phyloP scores from a whole-genome alignment of 64 coral and sea anemone species.

The Porites australiensis region DNA sequence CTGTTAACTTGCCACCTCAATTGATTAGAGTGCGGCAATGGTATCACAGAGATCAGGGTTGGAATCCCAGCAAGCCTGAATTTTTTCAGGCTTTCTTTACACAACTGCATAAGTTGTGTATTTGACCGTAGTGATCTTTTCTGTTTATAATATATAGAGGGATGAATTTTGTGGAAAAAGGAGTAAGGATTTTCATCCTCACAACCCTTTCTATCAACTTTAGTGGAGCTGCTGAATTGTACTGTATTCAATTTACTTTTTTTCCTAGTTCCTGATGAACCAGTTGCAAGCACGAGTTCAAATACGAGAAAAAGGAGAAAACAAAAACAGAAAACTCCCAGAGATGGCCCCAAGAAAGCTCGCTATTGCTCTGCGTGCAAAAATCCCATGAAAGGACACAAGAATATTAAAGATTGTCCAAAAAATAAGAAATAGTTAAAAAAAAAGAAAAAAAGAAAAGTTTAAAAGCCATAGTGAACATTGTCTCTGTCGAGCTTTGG shows the following conservation, averaged over 20 bases:
- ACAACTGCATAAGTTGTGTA: too few species aligned
- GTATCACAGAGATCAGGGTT: too few species aligned
- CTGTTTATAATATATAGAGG: background rate
- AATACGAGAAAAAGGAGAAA: background rate
- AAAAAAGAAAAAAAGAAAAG: too few species aligned
- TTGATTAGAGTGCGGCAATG: background rate
- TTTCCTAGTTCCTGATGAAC: background rate
- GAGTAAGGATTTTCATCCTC: background rate
- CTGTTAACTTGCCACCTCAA: background rate
- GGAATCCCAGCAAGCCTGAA: too few species aligned
- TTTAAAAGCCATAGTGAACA: background rate
- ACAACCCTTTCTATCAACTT: background rate
- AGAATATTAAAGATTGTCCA: conserved; percentile 14
- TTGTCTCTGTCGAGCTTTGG: too few species aligned
- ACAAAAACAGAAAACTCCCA: background rate
- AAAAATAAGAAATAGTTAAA: conserved; percentile 14
- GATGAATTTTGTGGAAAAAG: background rate
- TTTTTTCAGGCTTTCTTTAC: too few species aligned
- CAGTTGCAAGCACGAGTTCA: background rate
- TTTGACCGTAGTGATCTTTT: too few species aligned
- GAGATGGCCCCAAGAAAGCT: background rate
- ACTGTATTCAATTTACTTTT: background rate
- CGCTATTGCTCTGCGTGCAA: background rate
- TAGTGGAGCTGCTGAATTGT: background rate
- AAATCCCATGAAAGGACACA: conserved; percentile 43